Evolutionary conservation across 2,888 invertebrate genomes (phyloP).

Genomic region (Mesorhabditis belari): DNA sequence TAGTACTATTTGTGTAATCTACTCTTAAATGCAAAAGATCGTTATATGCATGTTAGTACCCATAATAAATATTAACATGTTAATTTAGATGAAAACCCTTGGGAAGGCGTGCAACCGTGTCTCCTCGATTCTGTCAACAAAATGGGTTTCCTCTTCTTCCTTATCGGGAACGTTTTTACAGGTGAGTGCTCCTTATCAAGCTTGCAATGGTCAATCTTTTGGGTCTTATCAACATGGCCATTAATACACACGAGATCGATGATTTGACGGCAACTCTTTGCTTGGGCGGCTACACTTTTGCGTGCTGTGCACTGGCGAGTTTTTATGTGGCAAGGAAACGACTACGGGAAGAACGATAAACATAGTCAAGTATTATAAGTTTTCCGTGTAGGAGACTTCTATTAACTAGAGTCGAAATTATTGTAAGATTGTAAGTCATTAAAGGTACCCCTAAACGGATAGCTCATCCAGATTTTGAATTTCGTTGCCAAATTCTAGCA

Average conservation of each 20-base stretch:
- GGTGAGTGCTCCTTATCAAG: conserved; percentile 57
- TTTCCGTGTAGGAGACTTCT: too few relatives aligned
- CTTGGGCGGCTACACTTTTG: neutral
- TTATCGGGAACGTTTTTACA: conserved; percentile 75
- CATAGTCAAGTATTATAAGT: too few relatives aligned
- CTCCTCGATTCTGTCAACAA: conserved; percentile 34
- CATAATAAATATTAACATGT: neutral
- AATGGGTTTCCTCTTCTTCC: conserved; percentile 71
- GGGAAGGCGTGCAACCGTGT: conserved; percentile 26
- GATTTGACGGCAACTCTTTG: neutral
- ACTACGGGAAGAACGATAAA: neutral
- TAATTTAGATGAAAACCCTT: conserved; percentile 35
- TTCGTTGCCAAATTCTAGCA: too few relatives aligned
- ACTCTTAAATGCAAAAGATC: neutral
- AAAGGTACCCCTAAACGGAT: too few relatives aligned
- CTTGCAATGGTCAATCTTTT: neutral
- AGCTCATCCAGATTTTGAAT: too few relatives aligned
- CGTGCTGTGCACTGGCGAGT: neutral
- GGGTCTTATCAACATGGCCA: neutral
- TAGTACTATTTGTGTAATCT: neutral
- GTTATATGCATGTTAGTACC: neutral
- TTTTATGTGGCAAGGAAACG: neutral
- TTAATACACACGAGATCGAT: neutral
- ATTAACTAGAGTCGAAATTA: too few relatives aligned
- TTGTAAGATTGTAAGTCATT: too few relatives aligned